A percentile compares a stretch with the other conserved stretches of the same genome.
Evolutionary conservation across 92 coral and sea anemone genomes (phyloP).

Genomic region (Micromussa lordhowensis): DNA sequence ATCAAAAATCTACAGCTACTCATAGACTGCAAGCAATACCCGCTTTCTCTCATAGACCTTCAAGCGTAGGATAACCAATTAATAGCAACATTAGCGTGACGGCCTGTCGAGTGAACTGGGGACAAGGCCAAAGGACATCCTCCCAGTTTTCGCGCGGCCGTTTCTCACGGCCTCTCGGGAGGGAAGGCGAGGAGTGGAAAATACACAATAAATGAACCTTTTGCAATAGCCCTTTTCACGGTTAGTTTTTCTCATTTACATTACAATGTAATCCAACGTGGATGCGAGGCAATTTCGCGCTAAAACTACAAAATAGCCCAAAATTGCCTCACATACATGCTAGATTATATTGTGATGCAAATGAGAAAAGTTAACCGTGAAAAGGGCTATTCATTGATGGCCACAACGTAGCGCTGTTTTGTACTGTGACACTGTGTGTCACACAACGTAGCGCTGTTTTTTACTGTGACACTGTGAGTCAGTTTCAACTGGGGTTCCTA

Average conservation of each 20-base stretch:
- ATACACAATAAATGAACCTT: background rate
- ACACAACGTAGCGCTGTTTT: no score
- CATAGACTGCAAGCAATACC: background rate
- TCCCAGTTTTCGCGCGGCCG: background rate
- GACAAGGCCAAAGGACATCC: background rate
- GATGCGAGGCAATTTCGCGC: no score
- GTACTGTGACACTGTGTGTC: background rate
- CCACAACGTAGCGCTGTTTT: no score
- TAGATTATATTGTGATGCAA: no score
- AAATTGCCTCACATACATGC: no score
- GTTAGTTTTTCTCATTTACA: no score
- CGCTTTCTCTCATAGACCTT: background rate
- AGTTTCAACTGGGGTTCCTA: background rate
- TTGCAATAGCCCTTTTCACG: no score
- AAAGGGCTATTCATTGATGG: background rate
- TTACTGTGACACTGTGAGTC: background rate
- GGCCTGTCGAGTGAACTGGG: background rate
- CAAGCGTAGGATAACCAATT: no score
- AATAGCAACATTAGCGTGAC: no score
- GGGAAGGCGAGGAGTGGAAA: background rate
- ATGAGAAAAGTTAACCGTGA: no score
- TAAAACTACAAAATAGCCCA: no score
- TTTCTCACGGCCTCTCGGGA: background rate
- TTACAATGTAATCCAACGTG: no score
- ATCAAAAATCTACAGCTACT: background rate